A percentile compares a stretch with the other conserved stretches of the same genome.
Evolutionary conservation across 1,140 invertebrate species (phyloP).

Genomic region (Aporrectodea caliginosa): DNA sequence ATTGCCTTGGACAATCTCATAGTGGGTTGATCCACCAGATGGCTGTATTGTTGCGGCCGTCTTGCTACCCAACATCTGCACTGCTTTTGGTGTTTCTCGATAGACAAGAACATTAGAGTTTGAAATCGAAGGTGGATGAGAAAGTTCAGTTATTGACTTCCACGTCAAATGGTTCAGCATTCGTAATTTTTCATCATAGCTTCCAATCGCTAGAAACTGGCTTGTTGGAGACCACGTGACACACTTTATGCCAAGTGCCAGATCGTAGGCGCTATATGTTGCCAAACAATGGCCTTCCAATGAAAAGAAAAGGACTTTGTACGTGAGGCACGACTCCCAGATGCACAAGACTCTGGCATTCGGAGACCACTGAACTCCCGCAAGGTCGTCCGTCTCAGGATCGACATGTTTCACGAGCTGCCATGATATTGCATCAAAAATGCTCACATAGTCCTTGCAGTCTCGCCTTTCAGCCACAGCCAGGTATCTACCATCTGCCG

Average conservation of each 20-base stretch:
- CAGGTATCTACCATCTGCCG: slow-evolving; percentile 53
- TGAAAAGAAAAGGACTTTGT: slow-evolving; percentile 51
- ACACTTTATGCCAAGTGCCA: slow-evolving; percentile 55
- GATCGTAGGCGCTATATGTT: slow-evolving; percentile 53
- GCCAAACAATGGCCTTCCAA: slow-evolving; percentile 54
- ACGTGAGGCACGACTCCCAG: slow-evolving; percentile 52
- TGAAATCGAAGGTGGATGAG: slow-evolving; percentile 38
- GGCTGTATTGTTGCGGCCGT: not conserved
- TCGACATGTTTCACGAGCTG: slow-evolving; percentile 55
- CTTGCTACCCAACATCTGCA: not conserved
- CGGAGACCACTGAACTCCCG: slow-evolving; percentile 55
- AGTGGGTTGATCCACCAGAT: not conserved
- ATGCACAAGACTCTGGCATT: slow-evolving; percentile 51
- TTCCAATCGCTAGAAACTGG: slow-evolving; percentile 57
- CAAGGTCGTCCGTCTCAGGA: slow-evolving; percentile 53
- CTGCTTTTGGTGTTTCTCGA: not conserved
- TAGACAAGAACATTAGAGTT: not conserved
- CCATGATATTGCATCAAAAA: slow-evolving; percentile 57
- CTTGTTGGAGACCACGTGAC: slow-evolving; percentile 56
- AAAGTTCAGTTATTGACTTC: slow-evolving; percentile 47
- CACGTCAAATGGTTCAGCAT: slow-evolving; percentile 57
- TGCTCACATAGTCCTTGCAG: slow-evolving; percentile 58
- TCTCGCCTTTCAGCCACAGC: slow-evolving; percentile 57
- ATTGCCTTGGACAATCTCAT: not conserved
- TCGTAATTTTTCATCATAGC: slow-evolving; percentile 57